Evolutionary conservation across 2,113 vertebrate species (phyloP).

Genomic region (rabbit (Oryctolagus cuniculus)): mOryCun1.1 NC_091436.1:41047001-41047500

Average conservation of each 20-base stretch:
- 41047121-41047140: slow-evolving; percentile 65
- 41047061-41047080: slow-evolving; percentile 77
- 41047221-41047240: slow-evolving; percentile 28
- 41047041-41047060: slow-evolving; percentile 70
- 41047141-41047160: slow-evolving; percentile 62
- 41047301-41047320: not conserved
- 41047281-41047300: not conserved
- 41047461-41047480: too few relatives aligned
- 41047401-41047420: not conserved
- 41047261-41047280: not conserved
- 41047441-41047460: too few relatives aligned
- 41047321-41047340: not conserved
- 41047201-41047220: slow-evolving; percentile 46
- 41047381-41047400: not conserved
- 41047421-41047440: too few relatives aligned
- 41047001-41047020: not conserved
- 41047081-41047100: slow-evolving; percentile 70
- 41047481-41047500: too few relatives aligned
- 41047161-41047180: slow-evolving; percentile 63
- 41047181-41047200: slow-evolving; percentile 42
- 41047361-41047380: slow-evolving; percentile 1
- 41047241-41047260: slow-evolving; percentile 11
- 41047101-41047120: slow-evolving; percentile 64
- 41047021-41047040: not conserved
- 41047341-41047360: too few relatives aligned